These are phyloP conservation scores for Listronotus oregonensis DNA, from an alignment of 1,140 invertebrate species.

Conservation along the genomic window DNA sequence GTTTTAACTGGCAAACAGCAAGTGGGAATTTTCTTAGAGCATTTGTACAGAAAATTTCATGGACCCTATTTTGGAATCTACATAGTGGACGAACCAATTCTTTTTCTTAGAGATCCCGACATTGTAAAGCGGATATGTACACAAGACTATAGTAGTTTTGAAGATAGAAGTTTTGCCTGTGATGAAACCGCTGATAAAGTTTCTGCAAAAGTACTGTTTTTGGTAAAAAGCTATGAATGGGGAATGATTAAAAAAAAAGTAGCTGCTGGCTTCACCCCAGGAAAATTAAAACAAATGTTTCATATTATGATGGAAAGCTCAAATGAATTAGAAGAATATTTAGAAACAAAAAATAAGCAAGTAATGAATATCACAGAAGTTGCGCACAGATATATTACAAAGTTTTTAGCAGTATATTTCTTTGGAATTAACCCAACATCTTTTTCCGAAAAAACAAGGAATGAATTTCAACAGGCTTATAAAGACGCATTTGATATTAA, in stretches of 20 bases:
- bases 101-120: slow-evolving; percentile 57
- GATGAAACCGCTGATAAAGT: slow-evolving; percentile 53
- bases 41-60: slow-evolving; percentile 48
- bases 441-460: no score
- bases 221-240: slow-evolving; percentile 44
- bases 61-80: slow-evolving; percentile 55
- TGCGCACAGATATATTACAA: slow-evolving; percentile 31
- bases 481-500: no score
- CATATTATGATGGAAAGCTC: slow-evolving; percentile 40
- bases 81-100: slow-evolving; percentile 52
- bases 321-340: slow-evolving; percentile 33
- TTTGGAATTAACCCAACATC: no score
- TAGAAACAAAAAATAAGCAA: slow-evolving; percentile 24
- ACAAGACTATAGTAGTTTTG: slow-evolving; percentile 60
- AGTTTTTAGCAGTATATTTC: no score
- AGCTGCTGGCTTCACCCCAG: slow-evolving; percentile 42
- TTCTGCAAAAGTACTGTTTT: slow-evolving; percentile 44
- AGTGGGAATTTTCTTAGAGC: slow-evolving; percentile 40
- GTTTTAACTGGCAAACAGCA: slow-evolving; percentile 50
- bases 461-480: no score
- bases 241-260: slow-evolving; percentile 41
- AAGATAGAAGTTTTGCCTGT: slow-evolving; percentile 47
- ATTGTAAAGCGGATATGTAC: slow-evolving; percentile 59
- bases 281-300: slow-evolving; percentile 44
- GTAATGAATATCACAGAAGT: slow-evolving; percentile 43